Evolutionary conservation across 2,113 vertebrate species (phyloP).

Genomic region (Setophaga coronata): DNA sequence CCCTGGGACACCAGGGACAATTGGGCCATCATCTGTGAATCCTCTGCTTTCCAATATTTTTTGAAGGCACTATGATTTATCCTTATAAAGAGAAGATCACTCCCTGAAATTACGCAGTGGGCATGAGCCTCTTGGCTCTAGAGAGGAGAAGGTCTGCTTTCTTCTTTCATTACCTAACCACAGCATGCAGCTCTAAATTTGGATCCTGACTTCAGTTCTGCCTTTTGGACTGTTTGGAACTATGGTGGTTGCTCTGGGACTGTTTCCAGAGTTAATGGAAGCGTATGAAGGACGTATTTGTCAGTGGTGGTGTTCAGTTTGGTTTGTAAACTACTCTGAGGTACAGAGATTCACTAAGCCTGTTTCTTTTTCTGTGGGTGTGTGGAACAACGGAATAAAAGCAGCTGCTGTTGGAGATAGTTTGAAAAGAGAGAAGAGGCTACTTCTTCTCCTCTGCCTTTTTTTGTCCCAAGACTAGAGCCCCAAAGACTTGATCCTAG

Average conservation of each 20-base stretch:
- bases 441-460: neutral
- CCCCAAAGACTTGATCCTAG: neutral
- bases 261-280: constrained; percentile 30
- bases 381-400: neutral
- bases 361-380: neutral
- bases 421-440: neutral
- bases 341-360: neutral
- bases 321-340: neutral
- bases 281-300: constrained; percentile 18
- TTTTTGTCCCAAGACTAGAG: neutral
- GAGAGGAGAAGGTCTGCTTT: neutral
- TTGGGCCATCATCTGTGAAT: neutral
- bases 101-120: neutral
- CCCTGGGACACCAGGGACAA: neutral
- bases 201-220: constrained; percentile 8
- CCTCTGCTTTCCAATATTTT: neutral
- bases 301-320: neutral
- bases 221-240: constrained; percentile 1
- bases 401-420: neutral
- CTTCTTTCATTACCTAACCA: neutral
- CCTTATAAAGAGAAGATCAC: neutral
- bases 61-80: neutral
- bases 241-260: neutral
- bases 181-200: constrained; percentile 13
- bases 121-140: neutral